Evolutionary conservation across 1,140 invertebrate species (phyloP), one percentile per base, ranked within the genome.

Genomic region (Heliconius melpomene): DNA sequence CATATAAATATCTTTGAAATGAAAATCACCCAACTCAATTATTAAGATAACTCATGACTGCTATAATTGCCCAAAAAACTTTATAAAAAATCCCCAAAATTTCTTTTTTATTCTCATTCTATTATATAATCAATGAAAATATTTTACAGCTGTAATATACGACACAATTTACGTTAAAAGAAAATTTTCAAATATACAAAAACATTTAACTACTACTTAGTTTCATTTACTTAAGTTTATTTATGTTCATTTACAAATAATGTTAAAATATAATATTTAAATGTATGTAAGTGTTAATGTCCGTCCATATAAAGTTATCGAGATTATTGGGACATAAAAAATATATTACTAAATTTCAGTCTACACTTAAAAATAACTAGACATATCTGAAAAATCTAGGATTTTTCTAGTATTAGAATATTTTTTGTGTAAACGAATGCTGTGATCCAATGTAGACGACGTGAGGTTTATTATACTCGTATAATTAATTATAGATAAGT

Each of bases 401-500:
- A 9, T 23, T 23, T 60, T 60, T 23, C 57, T 23, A 26, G 9
- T 26, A 11, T 60, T 60, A 16, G 23, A 66, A n/a, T 66, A 29
- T 60, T 23, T 60, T 60, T 66, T 13, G 60, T 66, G 26, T 66
- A 60, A n/a, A 60, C 5, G 54, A 60, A 60, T 29, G 60, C 60
- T 66, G 60, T 66, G 60, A 66, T 66, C 8, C 8, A 60, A 23
- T 29, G 26, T 29, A 36, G 32, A 36, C 32, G 32, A 66, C n/a
- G 23, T 16, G 23, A 66, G 23, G 29, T 66, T 5, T 66, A 23
- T 54, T 54, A 54, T 54, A n/a, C 20, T 20, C 20, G 52, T 54
- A 54, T 54, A n/a, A 20, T n/a, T 54, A 20, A 20, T 23, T 13
- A 60, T 75, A 75, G 54, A 40, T 75, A 40, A 75, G 74, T 75